A percentile compares a stretch with the other conserved stretches of the same genome.
These are phyloP conservation scores for Drosophila subobscura DNA, from an alignment of 1,140 invertebrate genomes.

Conservation along the genomic window DNA sequence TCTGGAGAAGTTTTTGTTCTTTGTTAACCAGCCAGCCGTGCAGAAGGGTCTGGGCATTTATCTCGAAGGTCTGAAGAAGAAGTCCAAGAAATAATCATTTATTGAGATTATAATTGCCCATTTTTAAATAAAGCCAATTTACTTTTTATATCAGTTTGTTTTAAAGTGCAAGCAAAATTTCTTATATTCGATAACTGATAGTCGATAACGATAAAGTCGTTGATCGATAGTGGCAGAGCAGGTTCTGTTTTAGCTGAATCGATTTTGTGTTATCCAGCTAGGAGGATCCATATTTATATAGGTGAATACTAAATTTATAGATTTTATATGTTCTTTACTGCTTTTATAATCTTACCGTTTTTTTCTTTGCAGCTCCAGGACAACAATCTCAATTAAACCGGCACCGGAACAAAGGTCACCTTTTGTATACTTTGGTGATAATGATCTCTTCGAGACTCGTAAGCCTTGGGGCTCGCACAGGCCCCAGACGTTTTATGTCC, in stretches of 20 bases:
- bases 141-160: not conserved
- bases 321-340: no score
- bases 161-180: not conserved
- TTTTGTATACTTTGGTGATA: not conserved
- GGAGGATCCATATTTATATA: no score
- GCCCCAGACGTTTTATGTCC: slow-evolving; percentile 38
- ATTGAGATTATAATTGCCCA: slow-evolving; percentile 3
- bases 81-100: slow-evolving; percentile 74
- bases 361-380: no score
- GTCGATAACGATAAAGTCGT: not conserved
- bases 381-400: not conserved
- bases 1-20: slow-evolving; percentile 86
- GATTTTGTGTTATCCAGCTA: not conserved
- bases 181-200: slow-evolving; percentile 29
- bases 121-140: slow-evolving; percentile 14
- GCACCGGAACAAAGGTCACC: slow-evolving; percentile 7
- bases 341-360: no score
- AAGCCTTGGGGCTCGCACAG: slow-evolving; percentile 11
- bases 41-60: slow-evolving; percentile 89
- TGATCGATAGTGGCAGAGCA: slow-evolving; percentile 10
- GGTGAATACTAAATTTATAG: no score
- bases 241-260: not conserved
- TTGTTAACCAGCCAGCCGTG: slow-evolving; percentile 86
- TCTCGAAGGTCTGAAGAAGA: slow-evolving; percentile 88
- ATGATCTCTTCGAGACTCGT: slow-evolving; percentile 56